Evolutionary conservation across 2,888 invertebrate species (phyloP).

Genomic region (Drosophila neotestacea): DNA sequence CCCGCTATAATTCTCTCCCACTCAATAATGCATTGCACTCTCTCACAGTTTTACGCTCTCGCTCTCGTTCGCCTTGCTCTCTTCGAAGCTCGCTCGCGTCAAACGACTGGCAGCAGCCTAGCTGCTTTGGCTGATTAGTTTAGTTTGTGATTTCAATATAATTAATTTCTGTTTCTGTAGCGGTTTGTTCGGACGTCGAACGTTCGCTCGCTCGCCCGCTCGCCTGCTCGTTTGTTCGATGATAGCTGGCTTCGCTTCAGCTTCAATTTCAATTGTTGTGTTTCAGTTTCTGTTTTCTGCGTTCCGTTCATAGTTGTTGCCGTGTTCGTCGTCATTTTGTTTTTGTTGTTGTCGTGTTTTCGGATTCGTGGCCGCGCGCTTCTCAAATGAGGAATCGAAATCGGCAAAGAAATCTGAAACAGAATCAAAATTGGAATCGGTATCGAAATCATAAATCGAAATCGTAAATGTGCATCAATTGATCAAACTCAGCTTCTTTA

Average conservation of each 20-base stretch:
- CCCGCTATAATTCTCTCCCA: conserved; percentile 21
- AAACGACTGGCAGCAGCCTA: conserved; percentile 20
- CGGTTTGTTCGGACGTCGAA: conserved; percentile 75
- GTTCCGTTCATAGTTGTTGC: conserved; percentile 39
- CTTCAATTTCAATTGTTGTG: conserved; percentile 45
- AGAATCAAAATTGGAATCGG: conserved; percentile 19
- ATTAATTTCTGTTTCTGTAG: conserved; percentile 79
- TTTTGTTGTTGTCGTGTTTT: conserved; percentile 28
- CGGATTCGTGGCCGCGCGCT: conserved; percentile 37
- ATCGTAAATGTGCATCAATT: conserved; percentile 32
- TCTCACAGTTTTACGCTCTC: conserved; percentile 1
- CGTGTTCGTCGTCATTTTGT: conserved; percentile 18
- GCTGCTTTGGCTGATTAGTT: conserved; percentile 66
- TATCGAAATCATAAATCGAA: conserved; percentile 25
- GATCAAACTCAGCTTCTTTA: conserved; percentile 7
- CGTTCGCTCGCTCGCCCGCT: conserved; percentile 38
- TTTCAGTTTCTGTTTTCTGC: conserved; percentile 57
- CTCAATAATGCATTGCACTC: conserved; percentile 20
- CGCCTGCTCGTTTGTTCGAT: conserved; percentile 25
- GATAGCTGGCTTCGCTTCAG: conserved; percentile 46
- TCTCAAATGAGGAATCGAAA: conserved; percentile 34
- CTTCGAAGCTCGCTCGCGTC: conserved; percentile 51
- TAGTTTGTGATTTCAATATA: conserved; percentile 80
- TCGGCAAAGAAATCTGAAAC: conserved; percentile 26
- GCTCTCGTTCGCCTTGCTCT: conserved; percentile 4